phyloP scores from a whole-genome alignment of 2,797 vertebrate genomes.

The Tadarida brasiliensis region DNA sequence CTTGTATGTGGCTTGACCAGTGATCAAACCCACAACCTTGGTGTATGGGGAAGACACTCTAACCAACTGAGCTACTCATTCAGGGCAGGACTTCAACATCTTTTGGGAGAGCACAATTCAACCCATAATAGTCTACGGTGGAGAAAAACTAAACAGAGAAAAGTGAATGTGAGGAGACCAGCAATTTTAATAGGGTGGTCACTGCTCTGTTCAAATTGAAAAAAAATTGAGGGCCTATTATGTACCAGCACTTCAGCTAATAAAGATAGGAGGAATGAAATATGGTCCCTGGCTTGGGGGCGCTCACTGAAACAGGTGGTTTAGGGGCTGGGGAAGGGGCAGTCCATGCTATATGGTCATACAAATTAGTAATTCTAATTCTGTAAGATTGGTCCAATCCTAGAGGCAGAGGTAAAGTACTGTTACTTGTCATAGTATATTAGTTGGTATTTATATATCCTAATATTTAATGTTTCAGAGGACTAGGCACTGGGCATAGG shows the following conservation, averaged over 20 bases:
- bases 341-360: not conserved
- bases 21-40: too few species aligned
- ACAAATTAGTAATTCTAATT: not conserved
- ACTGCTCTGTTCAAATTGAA: not conserved
- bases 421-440: not conserved
- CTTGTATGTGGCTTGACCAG: too few species aligned
- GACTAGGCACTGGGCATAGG: not conserved
- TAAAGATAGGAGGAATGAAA: slow-evolving; percentile 19
- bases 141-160: not conserved
- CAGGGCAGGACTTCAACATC: too few species aligned
- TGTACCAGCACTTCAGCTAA: not conserved
- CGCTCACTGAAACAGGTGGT: not conserved
- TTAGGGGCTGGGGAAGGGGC: not conserved
- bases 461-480: not conserved
- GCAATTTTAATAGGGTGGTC: not conserved
- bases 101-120: too few species aligned
- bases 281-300: not conserved
- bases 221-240: not conserved
- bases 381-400: not conserved
- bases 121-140: not conserved
- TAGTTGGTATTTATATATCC: not conserved
- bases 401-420: slow-evolving; percentile 13
- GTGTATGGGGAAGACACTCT: too few species aligned
- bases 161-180: not conserved
- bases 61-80: too few species aligned